Percentiles rank a stretch among this genome's conserved stretches.
Conservation (phyloP, 2,113 vertebrate genomes). For the Sinocyclocheilus maitianheensis region DNA sequence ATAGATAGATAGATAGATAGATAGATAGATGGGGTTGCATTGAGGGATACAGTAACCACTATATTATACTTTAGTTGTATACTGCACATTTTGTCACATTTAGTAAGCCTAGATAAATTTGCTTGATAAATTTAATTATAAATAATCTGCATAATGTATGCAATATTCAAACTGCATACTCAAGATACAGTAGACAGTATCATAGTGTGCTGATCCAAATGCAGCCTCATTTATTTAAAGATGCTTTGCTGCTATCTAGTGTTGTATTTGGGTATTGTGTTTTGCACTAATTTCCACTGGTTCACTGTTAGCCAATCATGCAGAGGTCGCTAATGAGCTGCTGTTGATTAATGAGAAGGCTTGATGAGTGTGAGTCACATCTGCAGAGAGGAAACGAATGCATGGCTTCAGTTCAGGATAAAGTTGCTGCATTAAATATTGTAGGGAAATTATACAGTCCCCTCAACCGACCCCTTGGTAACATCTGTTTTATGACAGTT, state of each 20-base stretch:
- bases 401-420: slow-evolving; percentile 52
- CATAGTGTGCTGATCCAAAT: background rate
- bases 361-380: background rate
- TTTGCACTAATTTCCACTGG: background rate
- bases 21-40: background rate
- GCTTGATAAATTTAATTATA: background rate
- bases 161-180: background rate
- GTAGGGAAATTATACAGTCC: slow-evolving; percentile 49
- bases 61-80: background rate
- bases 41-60: background rate
- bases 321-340: slow-evolving; percentile 31
- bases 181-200: background rate
- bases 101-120: background rate
- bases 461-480: slow-evolving; percentile 33
- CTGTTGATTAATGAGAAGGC: background rate
- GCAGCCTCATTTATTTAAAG: background rate
- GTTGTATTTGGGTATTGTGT: background rate
- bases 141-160: background rate
- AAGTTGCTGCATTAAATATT: slow-evolving; percentile 43
- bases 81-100: background rate
- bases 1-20: too few relatives aligned
- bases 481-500: background rate
- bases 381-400: background rate
- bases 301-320: slow-evolving; percentile 22
- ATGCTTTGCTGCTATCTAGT: slow-evolving; percentile 42